Conservation (phyloP, 2,797 vertebrate genomes). For the Scolopax rusticola region DNA sequence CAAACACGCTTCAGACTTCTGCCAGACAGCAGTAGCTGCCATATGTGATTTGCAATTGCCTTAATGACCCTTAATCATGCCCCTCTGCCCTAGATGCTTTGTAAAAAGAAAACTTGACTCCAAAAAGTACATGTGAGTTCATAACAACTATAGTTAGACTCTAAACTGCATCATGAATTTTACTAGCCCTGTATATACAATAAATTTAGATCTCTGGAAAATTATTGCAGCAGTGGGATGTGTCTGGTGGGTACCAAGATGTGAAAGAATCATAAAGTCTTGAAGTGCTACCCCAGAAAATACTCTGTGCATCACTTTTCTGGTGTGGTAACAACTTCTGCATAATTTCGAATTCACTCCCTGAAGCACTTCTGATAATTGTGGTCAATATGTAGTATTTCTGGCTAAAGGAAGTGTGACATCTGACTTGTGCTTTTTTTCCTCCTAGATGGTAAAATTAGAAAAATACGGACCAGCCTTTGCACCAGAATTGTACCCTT, state of each 20-base stretch:
- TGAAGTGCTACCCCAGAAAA: neutral
- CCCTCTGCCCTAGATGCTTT: neutral
- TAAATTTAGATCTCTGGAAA: accelerated
- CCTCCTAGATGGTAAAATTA: slow-evolving; percentile 83
- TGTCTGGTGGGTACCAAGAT: neutral
- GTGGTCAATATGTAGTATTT: neutral
- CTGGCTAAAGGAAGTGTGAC: neutral
- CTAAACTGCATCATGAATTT: accelerated
- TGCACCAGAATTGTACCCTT: slow-evolving; percentile 79
- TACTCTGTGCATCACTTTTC: neutral
- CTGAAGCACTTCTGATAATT: neutral
- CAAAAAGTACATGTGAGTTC: accelerated
- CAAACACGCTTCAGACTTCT: neutral
- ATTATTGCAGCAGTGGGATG: neutral
- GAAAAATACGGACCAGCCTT: slow-evolving; percentile 82
- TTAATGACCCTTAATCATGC: accelerated
- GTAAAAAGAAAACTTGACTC: neutral
- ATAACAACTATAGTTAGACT: accelerated
- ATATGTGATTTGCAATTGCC: accelerated
- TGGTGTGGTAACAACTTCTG: neutral
- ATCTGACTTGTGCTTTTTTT: neutral
- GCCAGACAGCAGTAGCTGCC: neutral
- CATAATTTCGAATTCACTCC: neutral
- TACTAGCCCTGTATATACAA: neutral
- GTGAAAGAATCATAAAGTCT: neutral